Evolutionary conservation across 2,888 invertebrate species (phyloP).

Genomic region (Leucophenga maculata): DNA sequence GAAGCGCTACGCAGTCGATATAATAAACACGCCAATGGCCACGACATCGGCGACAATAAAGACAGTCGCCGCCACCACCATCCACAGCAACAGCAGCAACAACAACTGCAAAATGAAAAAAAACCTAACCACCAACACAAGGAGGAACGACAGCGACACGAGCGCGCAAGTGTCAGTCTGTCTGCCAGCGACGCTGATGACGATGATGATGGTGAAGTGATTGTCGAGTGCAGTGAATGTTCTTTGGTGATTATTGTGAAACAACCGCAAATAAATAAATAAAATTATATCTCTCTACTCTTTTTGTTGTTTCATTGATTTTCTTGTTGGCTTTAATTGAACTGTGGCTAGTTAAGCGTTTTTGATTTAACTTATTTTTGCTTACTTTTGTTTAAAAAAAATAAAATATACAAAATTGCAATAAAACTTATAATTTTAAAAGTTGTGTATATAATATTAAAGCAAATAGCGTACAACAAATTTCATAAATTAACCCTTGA

Average conservation of each 20-base stretch:
- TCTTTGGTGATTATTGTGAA: conserved; percentile 77
- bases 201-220: conserved; percentile 67
- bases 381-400: not conserved
- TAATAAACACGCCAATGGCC: not conserved
- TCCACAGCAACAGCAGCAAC: conserved; percentile 33
- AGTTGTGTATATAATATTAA: too few relatives aligned
- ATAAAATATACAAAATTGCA: not conserved
- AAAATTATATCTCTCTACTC: conserved; percentile 15
- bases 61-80: not conserved
- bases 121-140: conserved; percentile 1
- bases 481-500: too few relatives aligned
- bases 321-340: conserved; percentile 15
- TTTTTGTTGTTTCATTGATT: conserved; percentile 4
- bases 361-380: not conserved
- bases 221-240: conserved; percentile 82
- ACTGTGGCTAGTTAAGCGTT: not conserved
- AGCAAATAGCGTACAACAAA: too few relatives aligned
- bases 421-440: conserved; percentile 4
- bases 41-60: conserved; percentile 12
- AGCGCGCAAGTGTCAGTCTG: conserved; percentile 24
- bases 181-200: not conserved
- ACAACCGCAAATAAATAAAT: conserved; percentile 39
- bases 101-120: conserved; percentile 28
- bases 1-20: conserved; percentile 15
- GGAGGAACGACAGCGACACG: conserved; percentile 28